Base-by-base conservation (phyloP, 2,797 vertebrate species). In the Acanthis flammea region DNA sequence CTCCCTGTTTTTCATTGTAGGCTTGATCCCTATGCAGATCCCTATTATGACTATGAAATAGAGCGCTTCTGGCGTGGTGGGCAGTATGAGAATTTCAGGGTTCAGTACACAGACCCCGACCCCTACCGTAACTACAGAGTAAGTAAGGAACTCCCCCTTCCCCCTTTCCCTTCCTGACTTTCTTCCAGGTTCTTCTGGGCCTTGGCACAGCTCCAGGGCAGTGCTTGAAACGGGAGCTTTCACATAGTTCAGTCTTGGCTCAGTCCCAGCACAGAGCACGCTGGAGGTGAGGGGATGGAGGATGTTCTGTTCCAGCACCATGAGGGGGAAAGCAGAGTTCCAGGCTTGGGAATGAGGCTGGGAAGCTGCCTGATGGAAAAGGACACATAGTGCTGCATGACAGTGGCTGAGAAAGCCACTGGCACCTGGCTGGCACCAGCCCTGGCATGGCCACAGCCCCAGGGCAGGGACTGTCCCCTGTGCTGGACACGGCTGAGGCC, bases 21-120 rank as follows among this genome's bases (percentile, higher is more conserved):
- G 86, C 96, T 97, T 55, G 99, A 99, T 85, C 98, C 98, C 3
- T 99, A 99, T 44, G 96, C 98, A 35, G 99, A 99, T 85, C 98
- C 99, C 6, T 99, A 99, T 92, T 99, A 99, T 50, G 99, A 99
- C 97, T 99, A 99, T 71, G 99, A 99, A 91, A 98, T 99, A 97
- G 99, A 99, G 84, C 98, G 99, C 25, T 98, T 99, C 62, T 99
- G 99, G 99, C 98, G 99, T 60, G 99, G 99, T 7, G 99, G 99
- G 58, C 99, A 99, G 92, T 99, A 99, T 72, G 99, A 99, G 97
- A 99, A 99, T 97, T 99, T 99, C 98, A 97, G 99, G 97, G 99
- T 99, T 58, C 99, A 99, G 96, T 99, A 99, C 95, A 99, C 99
- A 44, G 99, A 99, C 92, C 98, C 99, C 6, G 98, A 99, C 60